Base-by-base conservation (phyloP, 2,888 invertebrate species). In the Dicranocentrus wangi region DNA sequence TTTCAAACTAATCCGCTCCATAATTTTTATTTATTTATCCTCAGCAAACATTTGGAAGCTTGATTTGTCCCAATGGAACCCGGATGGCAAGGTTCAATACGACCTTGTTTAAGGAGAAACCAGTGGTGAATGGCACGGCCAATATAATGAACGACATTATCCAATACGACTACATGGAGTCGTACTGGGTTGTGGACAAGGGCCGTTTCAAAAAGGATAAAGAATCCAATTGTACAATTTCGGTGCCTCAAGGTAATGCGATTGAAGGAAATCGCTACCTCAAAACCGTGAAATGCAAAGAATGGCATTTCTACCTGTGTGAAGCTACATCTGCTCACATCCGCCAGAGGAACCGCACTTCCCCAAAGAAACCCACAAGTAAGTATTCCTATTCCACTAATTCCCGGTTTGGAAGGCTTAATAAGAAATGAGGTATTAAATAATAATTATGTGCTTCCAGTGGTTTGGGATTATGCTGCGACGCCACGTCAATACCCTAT, bases 291-390 rank as follows among this genome's bases (percentile, higher is more conserved):
- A 17, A 17, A 5, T 65, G 65, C 42, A 42, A 7, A 5, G 65
- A 65, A 15, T 65, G 65, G 65, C 65, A 65, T 21, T 65, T 65
- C 13, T 65, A 65, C 25, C 23, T 65, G 42, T 65, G 65, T 19
- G n/a, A 65, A n/a, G n/a, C n/a, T n/a, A n/a, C n/a, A n/a, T n/a
- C n/a, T n/a, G n/a, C n/a, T n/a, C n/a, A n/a, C n/a, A n/a, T n/a
- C n/a, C n/a, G n/a, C n/a, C n/a, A n/a, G n/a, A n/a, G n/a, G n/a
- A n/a, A n/a, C n/a, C n/a, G n/a, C n/a, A n/a, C n/a, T n/a, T n/a
- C n/a, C n/a, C n/a, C n/a, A n/a, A n/a, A n/a, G n/a, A n/a, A n/a
- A n/a, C n/a, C n/a, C n/a, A n/a, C n/a, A n/a, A n/a, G n/a, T n/a
- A n/a, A n/a, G n/a, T n/a, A n/a, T n/a, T n/a, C n/a, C n/a, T n/a